Percentiles rank a stretch among this genome's conserved stretches.
Evolutionary conservation across 2,113 vertebrate species (phyloP).

Genomic region (Peromyscus californicus): DNA sequence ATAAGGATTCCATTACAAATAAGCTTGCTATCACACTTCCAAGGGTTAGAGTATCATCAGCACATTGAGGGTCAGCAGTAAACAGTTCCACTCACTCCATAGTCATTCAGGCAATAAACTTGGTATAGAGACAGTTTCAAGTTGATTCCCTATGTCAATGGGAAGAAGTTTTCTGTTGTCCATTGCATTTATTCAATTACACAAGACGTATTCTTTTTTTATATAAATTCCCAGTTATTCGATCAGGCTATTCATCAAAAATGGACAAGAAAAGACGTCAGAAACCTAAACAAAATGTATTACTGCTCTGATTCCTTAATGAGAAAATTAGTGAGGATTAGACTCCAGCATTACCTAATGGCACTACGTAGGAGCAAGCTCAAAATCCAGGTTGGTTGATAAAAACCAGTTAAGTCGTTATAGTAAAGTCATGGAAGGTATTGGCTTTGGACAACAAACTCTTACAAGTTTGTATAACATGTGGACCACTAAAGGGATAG

Average conservation of each 20-base stretch:
- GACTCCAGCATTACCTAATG: background rate
- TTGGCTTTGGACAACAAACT: background rate
- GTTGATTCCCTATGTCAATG: background rate
- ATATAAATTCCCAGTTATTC: slow-evolving; percentile 26
- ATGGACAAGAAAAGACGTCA: background rate
- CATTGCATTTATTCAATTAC: background rate
- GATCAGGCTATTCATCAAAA: background rate
- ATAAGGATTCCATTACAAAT: background rate
- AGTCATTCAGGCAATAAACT: background rate
- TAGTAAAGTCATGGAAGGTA: background rate
- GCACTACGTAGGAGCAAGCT: background rate
- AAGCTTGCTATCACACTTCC: background rate
- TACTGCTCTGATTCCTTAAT: background rate
- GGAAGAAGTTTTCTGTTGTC: background rate
- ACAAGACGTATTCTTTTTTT: background rate
- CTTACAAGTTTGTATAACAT: background rate
- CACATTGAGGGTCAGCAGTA: too few relatives aligned
- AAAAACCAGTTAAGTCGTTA: background rate
- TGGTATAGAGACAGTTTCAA: background rate
- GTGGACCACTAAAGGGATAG: background rate
- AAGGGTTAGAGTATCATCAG: background rate
- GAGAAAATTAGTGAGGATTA: background rate
- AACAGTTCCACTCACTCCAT: background rate
- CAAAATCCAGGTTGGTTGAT: background rate
- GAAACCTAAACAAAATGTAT: background rate